These are phyloP conservation scores for Tipula unca DNA, from an alignment of 2,888 invertebrate species.

Conservation along the genomic window DNA sequence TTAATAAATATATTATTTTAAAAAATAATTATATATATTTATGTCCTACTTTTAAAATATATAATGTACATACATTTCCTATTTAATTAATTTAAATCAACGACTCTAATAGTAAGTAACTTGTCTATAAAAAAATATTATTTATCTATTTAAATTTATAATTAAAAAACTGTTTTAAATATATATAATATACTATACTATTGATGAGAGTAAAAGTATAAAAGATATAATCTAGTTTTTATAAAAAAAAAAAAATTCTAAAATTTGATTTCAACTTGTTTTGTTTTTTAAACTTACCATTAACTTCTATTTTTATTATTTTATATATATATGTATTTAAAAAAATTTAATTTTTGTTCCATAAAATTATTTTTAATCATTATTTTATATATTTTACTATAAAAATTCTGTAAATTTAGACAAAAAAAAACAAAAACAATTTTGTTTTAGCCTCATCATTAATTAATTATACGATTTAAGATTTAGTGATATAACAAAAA, in stretches of 20 bases:
- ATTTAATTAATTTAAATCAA: not conserved
- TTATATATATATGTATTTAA: no score
- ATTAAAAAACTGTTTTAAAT: not conserved
- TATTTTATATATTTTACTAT: not conserved
- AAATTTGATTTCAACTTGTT: not conserved
- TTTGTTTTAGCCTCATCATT: not conserved
- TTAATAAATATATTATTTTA: no score
- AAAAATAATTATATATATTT: no score
- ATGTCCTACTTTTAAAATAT: no score
- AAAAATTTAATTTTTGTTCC: not conserved
- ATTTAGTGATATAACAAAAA: not conserved
- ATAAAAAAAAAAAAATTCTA: not conserved
- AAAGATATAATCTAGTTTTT: not conserved
- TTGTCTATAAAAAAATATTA: not conserved
- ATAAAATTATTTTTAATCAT: not conserved
- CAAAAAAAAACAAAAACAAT: not conserved
- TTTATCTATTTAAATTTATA: not conserved
- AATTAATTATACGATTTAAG: not conserved
- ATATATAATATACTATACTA: not conserved
- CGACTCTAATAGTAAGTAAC: not conserved
- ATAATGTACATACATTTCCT: not conserved
- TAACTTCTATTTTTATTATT: not conserved
- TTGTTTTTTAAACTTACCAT: not conserved
- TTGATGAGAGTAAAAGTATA: conserved; percentile 8
- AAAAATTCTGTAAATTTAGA: not conserved